Evolutionary conservation across 1,140 invertebrate genomes (phyloP), one percentile per base, ranked within the genome.

Genomic region (Pseudobourletiella spinata): DNA sequence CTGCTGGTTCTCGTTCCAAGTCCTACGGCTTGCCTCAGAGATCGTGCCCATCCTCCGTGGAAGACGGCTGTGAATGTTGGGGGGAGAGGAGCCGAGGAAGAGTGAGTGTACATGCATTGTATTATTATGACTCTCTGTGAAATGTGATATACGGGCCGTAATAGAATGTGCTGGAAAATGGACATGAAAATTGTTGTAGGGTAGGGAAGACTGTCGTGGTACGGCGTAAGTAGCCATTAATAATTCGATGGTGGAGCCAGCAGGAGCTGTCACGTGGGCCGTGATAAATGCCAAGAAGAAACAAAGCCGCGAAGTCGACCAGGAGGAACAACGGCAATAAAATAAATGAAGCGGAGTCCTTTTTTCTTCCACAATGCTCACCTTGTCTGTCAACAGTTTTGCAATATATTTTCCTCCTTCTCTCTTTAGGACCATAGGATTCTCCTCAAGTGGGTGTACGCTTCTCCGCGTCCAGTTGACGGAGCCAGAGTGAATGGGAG

Each of bases 311-410:
- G 6, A 48, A 48, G 11, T 48, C 20, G 11, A 48, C 44, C 44
- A 48, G 20, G 44, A 48, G 44, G 44, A 48, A 48, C 44, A 48
- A 48, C 44, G 44, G 44, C 44, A 48, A 48, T 48, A 48, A 48
- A 48, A 48, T 48, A 48, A 48, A 48, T 48, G 44, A 48, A 48
- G 44, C 20, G 44, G 44, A 48, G 11, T 48, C 18, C 20, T 48
- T 48, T 48, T 48, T 22, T 48, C 20, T 22, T 48, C 44, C 8
- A 48, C 6, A 48, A 48, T 48, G 20, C 44, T 48, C 44, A 48
- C 44, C 44, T 48, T 48, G 44, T 48, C 44, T 48, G 44, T 48
- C 44, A 48, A 48, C 44, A 48, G 44, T 48, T 48, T 48, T 48
- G 44, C 44, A 48, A 48, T 48, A 48, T 48, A 48, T 48, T 11